phyloP scores from a whole-genome alignment of 2,888 invertebrate species.

The Erebia ligea region DNA sequence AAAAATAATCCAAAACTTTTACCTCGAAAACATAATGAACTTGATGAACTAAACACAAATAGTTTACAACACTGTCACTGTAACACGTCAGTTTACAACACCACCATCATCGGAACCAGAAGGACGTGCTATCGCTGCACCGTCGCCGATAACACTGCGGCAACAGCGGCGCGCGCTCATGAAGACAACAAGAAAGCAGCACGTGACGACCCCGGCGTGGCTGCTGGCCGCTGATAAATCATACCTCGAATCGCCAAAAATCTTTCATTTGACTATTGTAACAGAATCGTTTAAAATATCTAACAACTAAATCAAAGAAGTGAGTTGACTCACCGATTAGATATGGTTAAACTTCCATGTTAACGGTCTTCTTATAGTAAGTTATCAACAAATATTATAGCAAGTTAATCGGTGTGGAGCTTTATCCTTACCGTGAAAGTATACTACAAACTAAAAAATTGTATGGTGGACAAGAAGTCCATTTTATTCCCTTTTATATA shows the following conservation, averaged over 20 bases:
- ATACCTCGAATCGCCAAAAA: not conserved
- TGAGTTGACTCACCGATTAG: not conserved
- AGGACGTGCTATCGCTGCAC: constrained; percentile 59
- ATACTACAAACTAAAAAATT: no score
- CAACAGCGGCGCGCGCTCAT: constrained; percentile 47
- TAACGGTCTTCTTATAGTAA: no score
- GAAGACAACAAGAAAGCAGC: constrained; percentile 61
- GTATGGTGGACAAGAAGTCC: no score
- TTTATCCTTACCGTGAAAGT: no score
- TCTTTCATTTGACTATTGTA: not conserved
- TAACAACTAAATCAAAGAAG: not conserved
- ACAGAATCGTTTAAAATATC: not conserved
- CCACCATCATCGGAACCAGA: constrained; percentile 22
- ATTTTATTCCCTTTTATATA: no score
- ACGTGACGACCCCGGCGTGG: constrained; percentile 45
- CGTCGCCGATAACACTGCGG: constrained; percentile 63
- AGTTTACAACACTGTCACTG: constrained; percentile 37
- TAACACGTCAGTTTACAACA: constrained; percentile 24
- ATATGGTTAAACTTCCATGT: no score
- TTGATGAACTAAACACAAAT: constrained; percentile 48
- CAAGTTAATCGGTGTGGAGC: no score
- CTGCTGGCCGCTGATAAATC: constrained; percentile 26
- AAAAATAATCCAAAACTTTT: constrained; percentile 40
- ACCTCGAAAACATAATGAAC: constrained; percentile 64
- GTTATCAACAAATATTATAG: no score